These are phyloP conservation scores for Drosophila leonis DNA, from an alignment of 2,888 invertebrate species.

Conservation along the genomic window DNA sequence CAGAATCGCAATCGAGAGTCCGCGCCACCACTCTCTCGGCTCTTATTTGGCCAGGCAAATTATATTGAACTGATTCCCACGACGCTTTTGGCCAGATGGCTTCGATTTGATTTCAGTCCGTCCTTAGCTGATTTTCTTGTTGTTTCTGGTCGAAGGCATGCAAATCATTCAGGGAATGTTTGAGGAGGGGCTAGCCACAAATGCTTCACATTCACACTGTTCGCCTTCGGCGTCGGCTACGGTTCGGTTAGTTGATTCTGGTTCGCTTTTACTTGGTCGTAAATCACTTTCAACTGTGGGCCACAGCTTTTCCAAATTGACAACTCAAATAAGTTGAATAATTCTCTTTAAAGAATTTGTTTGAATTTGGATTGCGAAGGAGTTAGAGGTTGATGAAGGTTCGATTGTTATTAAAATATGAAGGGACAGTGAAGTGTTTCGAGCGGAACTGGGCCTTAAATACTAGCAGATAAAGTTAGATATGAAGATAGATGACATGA, in stretches of 20 bases:
- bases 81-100: slow-evolving; percentile 76
- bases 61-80: slow-evolving; percentile 81
- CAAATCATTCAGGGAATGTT: slow-evolving; percentile 77
- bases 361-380: not conserved
- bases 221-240: slow-evolving; percentile 3
- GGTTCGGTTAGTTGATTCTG: slow-evolving; percentile 15
- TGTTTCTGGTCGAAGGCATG: slow-evolving; percentile 52
- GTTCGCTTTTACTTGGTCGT: slow-evolving; percentile 16
- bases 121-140: slow-evolving; percentile 48
- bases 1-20: slow-evolving; percentile 49
- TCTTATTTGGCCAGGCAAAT: slow-evolving; percentile 69
- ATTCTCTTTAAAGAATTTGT: not conserved
- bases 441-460: too few species aligned
- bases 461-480: too few species aligned
- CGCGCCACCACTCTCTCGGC: slow-evolving; percentile 54
- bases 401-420: too few species aligned
- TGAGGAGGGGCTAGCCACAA: slow-evolving; percentile 32
- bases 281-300: slow-evolving; percentile 54
- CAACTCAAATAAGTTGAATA: slow-evolving; percentile 23
- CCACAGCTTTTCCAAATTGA: slow-evolving; percentile 51
- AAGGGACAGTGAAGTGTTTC: not conserved
- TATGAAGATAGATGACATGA: too few species aligned
- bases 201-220: slow-evolving; percentile 63
- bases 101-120: slow-evolving; percentile 75
- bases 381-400: not conserved